A percentile compares a stretch with the other conserved stretches of the same genome.
Evolutionary conservation across 1,140 invertebrate genomes (phyloP).

Genomic region (Hesperophylax magnus): DNA sequence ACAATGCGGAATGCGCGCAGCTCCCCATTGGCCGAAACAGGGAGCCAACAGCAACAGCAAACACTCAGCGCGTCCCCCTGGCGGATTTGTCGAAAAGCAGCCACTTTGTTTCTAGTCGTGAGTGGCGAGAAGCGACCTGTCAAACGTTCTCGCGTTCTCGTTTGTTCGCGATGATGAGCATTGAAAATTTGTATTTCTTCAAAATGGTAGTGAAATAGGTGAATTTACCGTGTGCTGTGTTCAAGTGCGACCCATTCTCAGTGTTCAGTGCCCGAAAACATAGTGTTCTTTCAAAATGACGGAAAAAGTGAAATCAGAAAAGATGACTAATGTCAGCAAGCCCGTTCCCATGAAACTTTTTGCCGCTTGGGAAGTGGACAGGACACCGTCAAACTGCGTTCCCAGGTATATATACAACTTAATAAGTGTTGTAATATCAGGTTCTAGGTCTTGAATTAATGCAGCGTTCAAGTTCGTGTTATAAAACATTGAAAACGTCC

Average conservation of each 20-base stretch:
- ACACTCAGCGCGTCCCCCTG: conserved; percentile 8
- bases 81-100: background rate
- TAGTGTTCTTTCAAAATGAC: conserved; percentile 64
- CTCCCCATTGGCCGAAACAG: background rate
- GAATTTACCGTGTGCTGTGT: conserved; percentile 25
- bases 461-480: conserved; percentile 38
- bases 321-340: conserved; percentile 69
- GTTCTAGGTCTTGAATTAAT: background rate
- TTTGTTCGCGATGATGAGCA: conserved; percentile 32
- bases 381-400: conserved; percentile 96
- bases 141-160: conserved; percentile 37
- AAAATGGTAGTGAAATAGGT: conserved; percentile 47
- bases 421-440: background rate
- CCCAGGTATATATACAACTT: conserved; percentile 81
- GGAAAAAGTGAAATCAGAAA: conserved; percentile 71
- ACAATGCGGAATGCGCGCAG: background rate
- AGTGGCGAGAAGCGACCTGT: conserved; percentile 33
- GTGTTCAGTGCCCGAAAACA: conserved; percentile 31
- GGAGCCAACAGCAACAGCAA: background rate
- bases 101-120: conserved; percentile 41
- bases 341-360: conserved; percentile 98
- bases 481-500: conserved; percentile 33
- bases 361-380: conserved; percentile 97
- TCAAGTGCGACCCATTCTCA: conserved; percentile 16
- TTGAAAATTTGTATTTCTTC: conserved; percentile 28